Conservation (phyloP, 2,113 vertebrate genomes). For the Propithecus coquereli region DNA sequence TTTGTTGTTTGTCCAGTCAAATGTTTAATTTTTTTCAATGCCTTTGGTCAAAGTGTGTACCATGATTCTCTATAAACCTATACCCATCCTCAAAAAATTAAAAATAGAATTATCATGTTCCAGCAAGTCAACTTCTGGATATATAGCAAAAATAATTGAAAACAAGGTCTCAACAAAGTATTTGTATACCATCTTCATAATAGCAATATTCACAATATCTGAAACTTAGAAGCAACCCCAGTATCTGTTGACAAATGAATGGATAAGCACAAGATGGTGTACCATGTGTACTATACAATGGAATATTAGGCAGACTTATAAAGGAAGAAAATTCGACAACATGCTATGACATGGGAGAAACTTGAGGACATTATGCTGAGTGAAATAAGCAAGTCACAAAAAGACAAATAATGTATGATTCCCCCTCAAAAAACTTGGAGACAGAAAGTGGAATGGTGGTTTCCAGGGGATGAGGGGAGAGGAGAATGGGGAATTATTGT, state of each 20-base stretch:
- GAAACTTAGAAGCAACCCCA: not conserved
- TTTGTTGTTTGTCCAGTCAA: not conserved
- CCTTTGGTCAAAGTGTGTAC: not conserved
- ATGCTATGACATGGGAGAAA: not conserved
- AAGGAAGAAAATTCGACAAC: not conserved
- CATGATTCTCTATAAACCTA: not conserved
- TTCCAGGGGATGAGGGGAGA: not conserved
- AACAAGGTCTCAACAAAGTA: not conserved
- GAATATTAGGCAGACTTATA: not conserved
- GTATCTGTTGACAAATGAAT: not conserved
- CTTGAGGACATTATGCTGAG: not conserved
- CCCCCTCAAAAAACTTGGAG: too few relatives aligned
- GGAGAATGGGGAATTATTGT: not conserved
- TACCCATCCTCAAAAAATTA: not conserved
- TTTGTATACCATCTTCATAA: not conserved
- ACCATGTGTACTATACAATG: not conserved
- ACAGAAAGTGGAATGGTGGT: not conserved
- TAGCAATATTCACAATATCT: not conserved
- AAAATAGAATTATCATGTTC: not conserved
- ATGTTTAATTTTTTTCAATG: not conserved
- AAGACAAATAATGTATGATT: not conserved
- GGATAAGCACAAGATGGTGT: not conserved
- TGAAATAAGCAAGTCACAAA: not conserved
- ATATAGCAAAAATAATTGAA: not conserved
- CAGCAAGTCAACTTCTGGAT: not conserved